Evolutionary conservation across 2,797 vertebrate genomes (phyloP).

Genomic region (Dermochelys coriacea): DNA sequence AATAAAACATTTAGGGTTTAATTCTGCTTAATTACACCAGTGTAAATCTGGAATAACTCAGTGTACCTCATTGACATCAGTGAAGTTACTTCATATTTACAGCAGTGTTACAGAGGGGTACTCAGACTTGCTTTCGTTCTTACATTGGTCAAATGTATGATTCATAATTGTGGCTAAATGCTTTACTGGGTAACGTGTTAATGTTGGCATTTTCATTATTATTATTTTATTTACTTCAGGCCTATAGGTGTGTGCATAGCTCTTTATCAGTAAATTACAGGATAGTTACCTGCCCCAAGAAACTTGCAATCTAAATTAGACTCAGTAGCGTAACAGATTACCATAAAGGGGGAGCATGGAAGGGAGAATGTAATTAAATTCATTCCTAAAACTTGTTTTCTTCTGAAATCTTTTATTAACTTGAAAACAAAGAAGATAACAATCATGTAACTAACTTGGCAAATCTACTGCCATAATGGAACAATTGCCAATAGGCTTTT

Average conservation of each 20-base stretch:
- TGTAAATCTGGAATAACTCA: neutral
- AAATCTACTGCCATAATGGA: neutral
- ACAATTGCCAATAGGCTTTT: neutral
- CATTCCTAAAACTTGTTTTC: neutral
- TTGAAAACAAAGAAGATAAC: neutral
- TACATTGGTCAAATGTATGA: neutral
- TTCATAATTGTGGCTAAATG: neutral
- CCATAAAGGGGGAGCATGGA: neutral
- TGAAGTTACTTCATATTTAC: neutral
- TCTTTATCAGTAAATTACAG: neutral
- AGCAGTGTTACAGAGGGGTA: neutral
- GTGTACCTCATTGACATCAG: neutral
- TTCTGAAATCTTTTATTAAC: neutral
- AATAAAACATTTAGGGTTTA: neutral
- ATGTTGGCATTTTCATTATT: neutral
- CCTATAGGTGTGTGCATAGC: neutral
- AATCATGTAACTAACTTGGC: neutral
- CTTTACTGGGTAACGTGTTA: neutral
- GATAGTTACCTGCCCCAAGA: neutral
- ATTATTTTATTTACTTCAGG: neutral
- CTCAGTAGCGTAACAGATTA: neutral
- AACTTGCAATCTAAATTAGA: neutral
- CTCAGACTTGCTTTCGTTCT: neutral
- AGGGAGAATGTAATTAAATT: neutral
- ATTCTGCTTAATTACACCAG: neutral